Percentiles rank a stretch among this genome's conserved stretches.
Conservation (phyloP, 30 jellyfish, hydroid and myxozoan genomes). For the Aurelia sp. region DNA sequence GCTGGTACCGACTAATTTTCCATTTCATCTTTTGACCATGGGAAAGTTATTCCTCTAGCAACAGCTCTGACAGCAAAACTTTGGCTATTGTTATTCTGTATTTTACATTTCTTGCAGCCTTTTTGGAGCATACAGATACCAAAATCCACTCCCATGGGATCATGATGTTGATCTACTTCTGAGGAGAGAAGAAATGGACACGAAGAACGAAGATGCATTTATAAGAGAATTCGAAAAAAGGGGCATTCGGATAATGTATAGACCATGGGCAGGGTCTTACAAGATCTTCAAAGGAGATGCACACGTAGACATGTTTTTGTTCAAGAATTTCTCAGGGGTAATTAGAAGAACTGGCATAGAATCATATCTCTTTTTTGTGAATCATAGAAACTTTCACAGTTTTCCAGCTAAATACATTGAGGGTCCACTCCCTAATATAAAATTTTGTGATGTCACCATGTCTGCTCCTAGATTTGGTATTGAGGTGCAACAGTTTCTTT, state of each 20-base stretch:
- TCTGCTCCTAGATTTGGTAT: slow-evolving; percentile 85
- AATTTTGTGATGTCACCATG: slow-evolving; percentile 74
- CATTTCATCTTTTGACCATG: too few relatives aligned
- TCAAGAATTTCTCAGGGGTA: slow-evolving; percentile 43
- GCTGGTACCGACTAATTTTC: too few relatives aligned
- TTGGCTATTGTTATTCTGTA: not conserved
- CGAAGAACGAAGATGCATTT: slow-evolving; percentile 37
- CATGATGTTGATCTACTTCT: slow-evolving; percentile 86
- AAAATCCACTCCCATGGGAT: slow-evolving; percentile 94
- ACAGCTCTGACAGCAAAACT: too few relatives aligned
- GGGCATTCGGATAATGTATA: slow-evolving; percentile 65
- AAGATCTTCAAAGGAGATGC: slow-evolving; percentile 46
- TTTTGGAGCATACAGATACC: slow-evolving; percentile 95
- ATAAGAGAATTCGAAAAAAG: slow-evolving; percentile 30
- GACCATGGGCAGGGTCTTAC: slow-evolving; percentile 82
- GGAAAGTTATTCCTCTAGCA: too few relatives aligned
- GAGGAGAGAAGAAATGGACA: slow-evolving; percentile 64
- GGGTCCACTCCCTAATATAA: slow-evolving; percentile 64
- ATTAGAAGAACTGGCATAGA: slow-evolving; percentile 86
- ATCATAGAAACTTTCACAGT: slow-evolving; percentile 82
- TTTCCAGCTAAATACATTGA: slow-evolving; percentile 71
- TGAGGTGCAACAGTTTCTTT: slow-evolving; percentile 78
- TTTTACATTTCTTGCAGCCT: slow-evolving; percentile 52
- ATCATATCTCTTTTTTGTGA: slow-evolving; percentile 80
- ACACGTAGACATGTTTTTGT: slow-evolving; percentile 85